Percentiles rank a stretch among this genome's conserved stretches.
phyloP scores from a whole-genome alignment of 2,888 invertebrate species.

The Leptinotarsa peninsularis region DNA sequence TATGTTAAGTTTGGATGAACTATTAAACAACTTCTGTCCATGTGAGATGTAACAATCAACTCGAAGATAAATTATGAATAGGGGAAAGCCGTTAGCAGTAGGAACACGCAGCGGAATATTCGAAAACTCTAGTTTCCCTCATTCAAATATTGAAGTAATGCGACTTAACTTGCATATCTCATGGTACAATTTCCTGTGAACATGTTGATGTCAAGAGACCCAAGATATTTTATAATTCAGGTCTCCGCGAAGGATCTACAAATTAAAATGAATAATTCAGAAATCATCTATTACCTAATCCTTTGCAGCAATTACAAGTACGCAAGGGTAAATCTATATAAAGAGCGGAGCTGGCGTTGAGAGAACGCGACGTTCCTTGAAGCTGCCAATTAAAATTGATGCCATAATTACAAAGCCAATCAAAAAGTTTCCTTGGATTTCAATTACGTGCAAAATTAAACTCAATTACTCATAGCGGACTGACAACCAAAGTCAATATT shows the following conservation, averaged over 20 bases:
- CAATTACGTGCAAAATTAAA: slow-evolving; percentile 62
- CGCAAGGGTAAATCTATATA: slow-evolving; percentile 58
- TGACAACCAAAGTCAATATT: slow-evolving; percentile 56
- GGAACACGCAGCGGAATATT: not conserved
- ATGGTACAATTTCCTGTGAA: slow-evolving; percentile 37
- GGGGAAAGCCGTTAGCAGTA: not conserved
- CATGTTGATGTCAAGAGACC: slow-evolving; percentile 42
- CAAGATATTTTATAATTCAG: slow-evolving; percentile 56
- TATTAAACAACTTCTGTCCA: not conserved
- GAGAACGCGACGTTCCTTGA: slow-evolving; percentile 43
- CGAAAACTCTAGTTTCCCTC: slow-evolving; percentile 16
- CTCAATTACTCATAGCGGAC: slow-evolving; percentile 55
- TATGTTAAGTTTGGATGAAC: not conserved
- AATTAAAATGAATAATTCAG: slow-evolving; percentile 63
- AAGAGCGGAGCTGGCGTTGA: slow-evolving; percentile 45
- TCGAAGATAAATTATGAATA: not conserved
- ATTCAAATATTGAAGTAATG: slow-evolving; percentile 23
- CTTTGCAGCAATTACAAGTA: slow-evolving; percentile 61
- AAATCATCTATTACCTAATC: slow-evolving; percentile 64
- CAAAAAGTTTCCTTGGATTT: slow-evolving; percentile 61
- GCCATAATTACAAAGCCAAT: slow-evolving; percentile 65
- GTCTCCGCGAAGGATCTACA: slow-evolving; percentile 55
- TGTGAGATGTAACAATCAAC: not conserved
- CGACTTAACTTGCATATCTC: slow-evolving; percentile 29
- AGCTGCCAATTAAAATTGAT: slow-evolving; percentile 65